Evolutionary conservation across 2,888 invertebrate species (phyloP).

Genomic region (Dynastes tityus): DNA sequence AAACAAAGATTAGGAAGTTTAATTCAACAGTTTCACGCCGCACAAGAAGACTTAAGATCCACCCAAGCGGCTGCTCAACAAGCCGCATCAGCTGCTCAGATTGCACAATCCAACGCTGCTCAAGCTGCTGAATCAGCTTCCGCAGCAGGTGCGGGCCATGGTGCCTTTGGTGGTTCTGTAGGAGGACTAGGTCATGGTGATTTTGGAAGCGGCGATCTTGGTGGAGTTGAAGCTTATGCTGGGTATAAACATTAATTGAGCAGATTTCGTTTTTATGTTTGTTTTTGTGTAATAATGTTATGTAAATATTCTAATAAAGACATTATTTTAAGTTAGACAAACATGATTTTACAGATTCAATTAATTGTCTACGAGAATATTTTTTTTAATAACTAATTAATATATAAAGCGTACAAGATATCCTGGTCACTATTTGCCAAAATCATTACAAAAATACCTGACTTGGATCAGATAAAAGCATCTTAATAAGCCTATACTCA

Average conservation of each 20-base stretch:
- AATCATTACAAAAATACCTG: too few species aligned
- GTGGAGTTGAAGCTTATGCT: background rate
- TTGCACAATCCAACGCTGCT: slow-evolving; percentile 84
- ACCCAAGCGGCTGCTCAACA: slow-evolving; percentile 83
- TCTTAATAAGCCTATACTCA: too few species aligned
- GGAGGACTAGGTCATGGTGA: slow-evolving; percentile 29
- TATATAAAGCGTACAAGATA: too few species aligned
- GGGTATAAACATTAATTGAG: slow-evolving; percentile 32
- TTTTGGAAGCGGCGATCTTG: slow-evolving; percentile 11
- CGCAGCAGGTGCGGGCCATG: slow-evolving; percentile 32
- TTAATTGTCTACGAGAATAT: too few species aligned
- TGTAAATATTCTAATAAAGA: slow-evolving; percentile 5
- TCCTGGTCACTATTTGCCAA: too few species aligned
- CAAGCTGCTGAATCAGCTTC: slow-evolving; percentile 72
- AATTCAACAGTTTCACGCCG: slow-evolving; percentile 79
- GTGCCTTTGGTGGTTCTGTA: background rate
- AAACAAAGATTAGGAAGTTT: slow-evolving; percentile 79
- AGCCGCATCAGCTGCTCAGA: slow-evolving; percentile 80
- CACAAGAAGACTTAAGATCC: slow-evolving; percentile 83
- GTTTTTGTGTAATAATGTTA: slow-evolving; percentile 17
- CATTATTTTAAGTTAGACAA: background rate
- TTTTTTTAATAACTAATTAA: too few species aligned
- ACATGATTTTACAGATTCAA: too few species aligned
- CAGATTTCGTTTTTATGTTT: background rate
- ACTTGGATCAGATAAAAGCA: too few species aligned